Conservation (phyloP, 2,113 vertebrate genomes). For the Genyomyrus donnyi region DNA sequence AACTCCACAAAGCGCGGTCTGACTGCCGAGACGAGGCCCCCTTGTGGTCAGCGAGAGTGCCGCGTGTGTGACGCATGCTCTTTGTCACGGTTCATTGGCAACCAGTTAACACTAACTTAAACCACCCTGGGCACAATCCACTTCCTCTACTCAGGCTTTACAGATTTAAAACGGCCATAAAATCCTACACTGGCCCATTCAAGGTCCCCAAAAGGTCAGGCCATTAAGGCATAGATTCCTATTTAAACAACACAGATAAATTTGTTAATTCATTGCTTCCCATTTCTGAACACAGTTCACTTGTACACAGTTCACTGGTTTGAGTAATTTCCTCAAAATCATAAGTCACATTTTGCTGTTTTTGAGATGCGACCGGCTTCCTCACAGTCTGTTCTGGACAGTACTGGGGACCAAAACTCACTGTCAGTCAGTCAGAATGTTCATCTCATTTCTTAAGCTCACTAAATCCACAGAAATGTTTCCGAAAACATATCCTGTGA, state of each 20-base stretch:
- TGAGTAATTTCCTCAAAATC: not conserved
- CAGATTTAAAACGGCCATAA: slow-evolving; percentile 48
- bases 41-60: slow-evolving; percentile 60
- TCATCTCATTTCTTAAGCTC: not conserved
- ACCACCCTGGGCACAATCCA: slow-evolving; percentile 46
- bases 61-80: slow-evolving; percentile 55
- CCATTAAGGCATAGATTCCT: slow-evolving; percentile 8
- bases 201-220: slow-evolving; percentile 38
- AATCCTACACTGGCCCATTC: slow-evolving; percentile 59
- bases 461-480: not conserved
- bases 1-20: not conserved
- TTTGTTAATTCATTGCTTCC: not conserved
- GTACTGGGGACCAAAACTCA: not conserved
- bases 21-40: slow-evolving; percentile 43
- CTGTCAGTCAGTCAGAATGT: not conserved
- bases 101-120: slow-evolving; percentile 51
- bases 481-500: not conserved
- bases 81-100: slow-evolving; percentile 40
- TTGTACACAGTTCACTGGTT: not conserved
- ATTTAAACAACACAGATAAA: slow-evolving; percentile 10
- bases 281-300: not conserved
- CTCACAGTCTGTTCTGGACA: not conserved
- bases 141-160: slow-evolving; percentile 54
- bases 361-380: not conserved
- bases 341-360: not conserved